Base-by-base conservation (phyloP, 2,888 invertebrate species). In the Rugalucina vietnamica region DNA sequence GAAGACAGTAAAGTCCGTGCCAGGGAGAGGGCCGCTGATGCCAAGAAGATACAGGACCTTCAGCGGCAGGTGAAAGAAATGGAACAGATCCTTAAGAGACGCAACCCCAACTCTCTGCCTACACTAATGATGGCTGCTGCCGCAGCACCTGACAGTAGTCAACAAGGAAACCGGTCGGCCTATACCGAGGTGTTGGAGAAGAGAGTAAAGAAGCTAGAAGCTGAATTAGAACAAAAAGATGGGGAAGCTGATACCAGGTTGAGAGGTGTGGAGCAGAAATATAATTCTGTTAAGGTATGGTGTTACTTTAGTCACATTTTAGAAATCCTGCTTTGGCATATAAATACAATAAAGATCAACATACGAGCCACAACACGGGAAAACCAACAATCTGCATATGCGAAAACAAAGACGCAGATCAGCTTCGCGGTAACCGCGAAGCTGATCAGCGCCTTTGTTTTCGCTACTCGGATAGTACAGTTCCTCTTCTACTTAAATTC, bases 11-110 rank as follows among this genome's bases (percentile, higher is more conserved):
- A 93, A 83, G 70, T 90, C 14, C 75, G 92, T 70, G 87, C 90
- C 21, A 93, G 92, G 78, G 93, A 94, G 81, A 90, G 93, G 84
- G 91, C 93, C 18, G 89, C 90, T 14, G 94, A 94, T 84, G 90
- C 92, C 21, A 94, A 91, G 86, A 92, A 91, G 79, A 94, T 94
- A 65, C 92, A 92, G 76, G 94, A 94, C 84, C 86, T 94, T 49
- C 93, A 94, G 82, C 91, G 94, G 91, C 94, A 94, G 91, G 93
- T 94, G 50, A 93, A 93, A 80, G 94, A 95, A 76, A 93, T 95
- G 94, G 94, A 95, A 79, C 90, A 90, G 69, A 94, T 95, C 5
- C 86, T 94, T 18, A 88, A 91, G 49, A 90, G 92, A 36, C 91
- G 94, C 5, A 91, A 94, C 80, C 94, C 94, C 0, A 94, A 95